These are phyloP conservation scores for Anthophora plumipes DNA, from an alignment of 2,888 invertebrate genomes.

Conservation along the genomic window DNA sequence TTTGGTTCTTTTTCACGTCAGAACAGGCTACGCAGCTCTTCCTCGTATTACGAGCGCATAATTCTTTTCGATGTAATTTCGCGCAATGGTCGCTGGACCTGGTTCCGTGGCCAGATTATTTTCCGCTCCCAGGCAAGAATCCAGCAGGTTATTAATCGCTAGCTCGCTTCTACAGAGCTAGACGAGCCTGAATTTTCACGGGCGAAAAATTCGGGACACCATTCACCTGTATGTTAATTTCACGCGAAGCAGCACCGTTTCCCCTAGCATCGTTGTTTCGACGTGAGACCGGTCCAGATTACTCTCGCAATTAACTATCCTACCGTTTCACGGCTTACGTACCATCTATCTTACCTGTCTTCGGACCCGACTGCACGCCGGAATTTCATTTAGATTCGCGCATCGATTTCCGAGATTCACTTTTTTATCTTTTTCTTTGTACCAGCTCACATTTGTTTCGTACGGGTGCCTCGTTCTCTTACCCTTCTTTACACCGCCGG, in stretches of 20 bases:
- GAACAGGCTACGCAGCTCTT: background rate
- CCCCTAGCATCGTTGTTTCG: background rate
- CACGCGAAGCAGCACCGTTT: background rate
- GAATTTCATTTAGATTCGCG: constrained; percentile 36
- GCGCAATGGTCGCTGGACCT: constrained; percentile 8
- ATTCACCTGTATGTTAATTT: constrained; percentile 19
- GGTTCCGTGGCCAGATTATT: constrained; percentile 15
- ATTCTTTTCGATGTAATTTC: constrained; percentile 34
- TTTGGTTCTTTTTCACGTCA: background rate
- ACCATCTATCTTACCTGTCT: constrained; percentile 35
- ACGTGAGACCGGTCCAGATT: constrained; percentile 8
- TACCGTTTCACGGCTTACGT: constrained; percentile 6
- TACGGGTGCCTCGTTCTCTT: no score
- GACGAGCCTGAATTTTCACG: background rate
- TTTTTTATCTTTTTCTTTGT: background rate
- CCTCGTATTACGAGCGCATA: constrained; percentile 23
- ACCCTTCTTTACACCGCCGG: background rate
- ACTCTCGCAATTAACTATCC: constrained; percentile 33
- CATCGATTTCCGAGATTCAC: constrained; percentile 4
- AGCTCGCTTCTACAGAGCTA: background rate
- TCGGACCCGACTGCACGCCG: background rate
- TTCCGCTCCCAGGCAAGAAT: background rate
- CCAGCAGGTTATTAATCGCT: constrained; percentile 57
- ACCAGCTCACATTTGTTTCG: no score
- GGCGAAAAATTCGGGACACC: background rate